Evolutionary conservation across 2,113 vertebrate species (phyloP).

Genomic region (Chelonoidis abingdonii): DNA sequence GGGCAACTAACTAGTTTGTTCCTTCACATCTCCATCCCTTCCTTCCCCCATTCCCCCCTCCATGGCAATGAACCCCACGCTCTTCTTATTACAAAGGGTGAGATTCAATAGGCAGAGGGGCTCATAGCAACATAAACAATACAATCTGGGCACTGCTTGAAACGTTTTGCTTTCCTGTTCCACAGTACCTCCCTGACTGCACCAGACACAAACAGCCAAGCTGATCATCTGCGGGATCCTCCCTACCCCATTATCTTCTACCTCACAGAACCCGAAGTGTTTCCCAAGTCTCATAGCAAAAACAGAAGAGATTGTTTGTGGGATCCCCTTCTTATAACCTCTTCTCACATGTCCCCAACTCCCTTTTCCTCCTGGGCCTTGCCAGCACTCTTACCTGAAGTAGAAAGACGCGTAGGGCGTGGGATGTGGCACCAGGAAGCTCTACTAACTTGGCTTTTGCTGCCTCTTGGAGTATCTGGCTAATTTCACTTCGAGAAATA

Average conservation of each 20-base stretch:
- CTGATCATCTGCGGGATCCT: not conserved
- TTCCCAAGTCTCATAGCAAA: constrained; percentile 15
- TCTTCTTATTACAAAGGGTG: not conserved
- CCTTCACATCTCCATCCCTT: not conserved
- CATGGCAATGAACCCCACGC: not conserved
- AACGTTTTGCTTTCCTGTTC: not conserved
- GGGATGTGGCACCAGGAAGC: constrained; percentile 78
- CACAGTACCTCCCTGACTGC: not conserved
- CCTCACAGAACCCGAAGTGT: not conserved
- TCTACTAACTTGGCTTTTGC: constrained; percentile 79
- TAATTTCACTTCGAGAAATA: constrained; percentile 82
- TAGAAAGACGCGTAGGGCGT: constrained; percentile 83
- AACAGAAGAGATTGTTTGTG: not conserved
- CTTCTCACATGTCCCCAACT: not conserved
- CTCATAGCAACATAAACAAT: rapidly evolving
- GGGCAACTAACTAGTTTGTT: not conserved
- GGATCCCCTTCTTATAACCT: not conserved
- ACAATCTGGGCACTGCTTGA: not conserved
- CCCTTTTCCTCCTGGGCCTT: not conserved
- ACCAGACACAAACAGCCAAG: not conserved
- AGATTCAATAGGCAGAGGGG: not conserved
- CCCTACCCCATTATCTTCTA: not conserved
- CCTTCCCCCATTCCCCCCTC: not conserved
- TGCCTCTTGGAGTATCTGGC: constrained; percentile 80
- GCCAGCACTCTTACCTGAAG: constrained; percentile 82